Evolutionary conservation across 2,888 invertebrate species (phyloP), one percentile per base, ranked within the genome.

Genomic region (Plebejus melissa): DNA sequence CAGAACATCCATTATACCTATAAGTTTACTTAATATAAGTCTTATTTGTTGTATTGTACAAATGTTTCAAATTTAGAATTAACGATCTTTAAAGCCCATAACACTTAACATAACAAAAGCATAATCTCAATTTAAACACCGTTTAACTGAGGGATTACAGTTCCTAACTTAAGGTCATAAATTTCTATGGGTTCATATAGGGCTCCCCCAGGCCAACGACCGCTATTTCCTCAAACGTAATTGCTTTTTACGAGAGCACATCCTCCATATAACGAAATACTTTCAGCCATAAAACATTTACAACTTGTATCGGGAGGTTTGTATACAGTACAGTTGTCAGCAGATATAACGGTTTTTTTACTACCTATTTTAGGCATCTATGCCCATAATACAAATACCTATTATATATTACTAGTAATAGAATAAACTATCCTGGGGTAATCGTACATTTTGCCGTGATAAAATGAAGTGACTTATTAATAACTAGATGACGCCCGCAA

Each of bases 181-280:
- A 65, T 4, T 32, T 65, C 32, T 1, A 13, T 36, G 16, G 16
- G 13, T 32, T 65, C 65, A 65, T 65, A 65, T 32, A 65, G 32
- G 65, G 65, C 65, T 65, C 28, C 60, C 60, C 11, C 7, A 4
- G 32, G 32, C 6, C 32, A 65, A 32, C 28, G 65, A 65, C 65
- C 65, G 11, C 32, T 11, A 36, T 5, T 9, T 22, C 5, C 28
- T 65, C 65, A 1, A 65, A 65, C 65, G 22, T 5, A 65, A 32
- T 65, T 13, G 32, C 11, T 32, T 4, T 36, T 32, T 36, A 65
- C 32, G 32, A 36, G 65, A 36, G 28, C 65, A 65, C 65, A 65
- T 65, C 60, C 60, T 60, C 11, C 60, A 60, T 60, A 22, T 60
- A 60, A n/a, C 16, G 54, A 54, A 54, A 54, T 54, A 54, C 54